phyloP scores from a whole-genome alignment of 2,113 vertebrate species.

The Melozone crissalis region DNA sequence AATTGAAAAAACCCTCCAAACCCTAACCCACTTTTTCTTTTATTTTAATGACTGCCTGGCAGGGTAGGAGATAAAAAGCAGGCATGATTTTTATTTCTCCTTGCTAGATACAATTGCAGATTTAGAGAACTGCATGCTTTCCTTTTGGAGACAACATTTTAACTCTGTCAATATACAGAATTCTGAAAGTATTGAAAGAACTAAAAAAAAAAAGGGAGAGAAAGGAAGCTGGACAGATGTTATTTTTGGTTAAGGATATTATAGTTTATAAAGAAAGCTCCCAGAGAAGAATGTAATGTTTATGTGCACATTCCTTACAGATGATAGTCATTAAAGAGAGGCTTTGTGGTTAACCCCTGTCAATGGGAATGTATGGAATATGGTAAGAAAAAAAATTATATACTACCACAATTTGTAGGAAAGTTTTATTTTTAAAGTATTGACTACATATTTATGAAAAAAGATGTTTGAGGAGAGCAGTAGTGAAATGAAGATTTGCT shows the following conservation, averaged over 20 bases:
- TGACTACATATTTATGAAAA: not conserved
- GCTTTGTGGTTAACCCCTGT: slow-evolving; percentile 43
- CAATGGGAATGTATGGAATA: slow-evolving; percentile 40
- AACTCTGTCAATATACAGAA: not conserved
- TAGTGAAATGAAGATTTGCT: not conserved
- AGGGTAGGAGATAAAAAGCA: not conserved
- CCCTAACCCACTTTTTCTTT: not conserved
- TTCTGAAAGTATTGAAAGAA: not conserved
- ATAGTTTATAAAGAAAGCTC: slow-evolving; percentile 39
- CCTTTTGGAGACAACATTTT: not conserved
- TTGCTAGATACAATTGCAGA: not conserved
- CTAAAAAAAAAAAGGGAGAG: not conserved
- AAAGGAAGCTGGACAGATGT: slow-evolving; percentile 7
- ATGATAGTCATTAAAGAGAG: slow-evolving; percentile 40
- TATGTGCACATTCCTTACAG: slow-evolving; percentile 48
- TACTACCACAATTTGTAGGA: not conserved
- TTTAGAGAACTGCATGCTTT: not conserved
- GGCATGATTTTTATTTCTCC: not conserved
- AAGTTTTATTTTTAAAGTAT: slow-evolving; percentile 58
- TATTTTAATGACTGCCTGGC: not conserved
- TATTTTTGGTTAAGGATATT: slow-evolving; percentile 57
- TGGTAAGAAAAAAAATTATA: slow-evolving; percentile 14
- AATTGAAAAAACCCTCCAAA: not conserved
- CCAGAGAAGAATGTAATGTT: slow-evolving; percentile 42
- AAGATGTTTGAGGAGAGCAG: not conserved